A percentile compares a stretch with the other conserved stretches of the same genome.
These are phyloP conservation scores for Calcarius lapponicus DNA, from an alignment of 2,797 vertebrate species.

Conservation along the genomic window DNA sequence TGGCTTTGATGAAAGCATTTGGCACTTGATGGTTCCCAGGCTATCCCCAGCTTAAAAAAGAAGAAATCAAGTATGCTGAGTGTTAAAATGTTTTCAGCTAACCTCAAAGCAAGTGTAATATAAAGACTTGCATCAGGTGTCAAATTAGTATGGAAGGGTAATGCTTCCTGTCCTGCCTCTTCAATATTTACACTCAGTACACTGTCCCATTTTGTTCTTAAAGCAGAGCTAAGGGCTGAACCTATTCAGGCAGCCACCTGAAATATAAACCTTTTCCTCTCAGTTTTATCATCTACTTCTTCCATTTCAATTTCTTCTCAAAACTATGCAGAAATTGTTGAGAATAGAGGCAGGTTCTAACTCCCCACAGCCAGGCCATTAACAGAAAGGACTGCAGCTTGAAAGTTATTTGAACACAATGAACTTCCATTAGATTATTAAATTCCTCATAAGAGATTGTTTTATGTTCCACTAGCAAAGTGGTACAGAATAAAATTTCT, in stretches of 20 bases:
- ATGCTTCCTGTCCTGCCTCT: not conserved
- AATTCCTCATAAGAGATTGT: not conserved
- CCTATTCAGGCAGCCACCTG: not conserved
- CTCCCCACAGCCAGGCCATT: not conserved
- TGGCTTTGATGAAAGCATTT: slow-evolving; percentile 63
- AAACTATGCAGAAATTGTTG: not conserved
- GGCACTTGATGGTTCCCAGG: slow-evolving; percentile 72
- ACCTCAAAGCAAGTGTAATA: slow-evolving; percentile 22
- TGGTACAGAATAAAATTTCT: not conserved
- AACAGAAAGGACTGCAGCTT: not conserved
- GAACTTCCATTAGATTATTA: not conserved
- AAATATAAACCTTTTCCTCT: slow-evolving; percentile 23
- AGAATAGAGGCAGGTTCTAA: not conserved
- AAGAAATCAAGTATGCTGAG: slow-evolving; percentile 14
- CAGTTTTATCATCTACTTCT: slow-evolving; percentile 16
- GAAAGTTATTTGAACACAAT: not conserved
- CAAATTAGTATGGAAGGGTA: not conserved
- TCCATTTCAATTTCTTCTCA: not conserved
- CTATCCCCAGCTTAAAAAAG: slow-evolving; percentile 39
- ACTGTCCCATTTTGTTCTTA: not conserved
- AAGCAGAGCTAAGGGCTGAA: not conserved
- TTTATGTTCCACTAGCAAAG: not conserved
- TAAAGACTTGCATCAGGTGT: slow-evolving; percentile 22
- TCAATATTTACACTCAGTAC: not conserved
- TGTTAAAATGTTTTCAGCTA: slow-evolving; percentile 38